phyloP scores from a whole-genome alignment of 2,113 vertebrate genomes.

The Gambusia holbrooki region DNA sequence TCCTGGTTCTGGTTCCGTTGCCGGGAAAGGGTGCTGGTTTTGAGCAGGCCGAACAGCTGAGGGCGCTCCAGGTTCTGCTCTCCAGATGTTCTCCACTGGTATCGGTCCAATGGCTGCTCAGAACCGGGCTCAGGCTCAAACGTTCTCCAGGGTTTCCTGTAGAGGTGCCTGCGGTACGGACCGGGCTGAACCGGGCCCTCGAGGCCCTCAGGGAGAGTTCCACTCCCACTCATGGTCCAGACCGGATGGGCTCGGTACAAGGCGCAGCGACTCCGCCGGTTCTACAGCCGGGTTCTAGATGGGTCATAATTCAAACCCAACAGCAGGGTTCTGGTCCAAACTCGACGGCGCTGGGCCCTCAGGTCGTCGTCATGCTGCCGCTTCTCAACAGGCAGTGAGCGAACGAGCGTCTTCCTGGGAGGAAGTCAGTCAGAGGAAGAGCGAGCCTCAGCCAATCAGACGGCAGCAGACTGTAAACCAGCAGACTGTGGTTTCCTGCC shows the following conservation, averaged over 20 bases:
- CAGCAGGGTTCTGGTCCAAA: background rate
- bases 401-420: constrained; percentile 65
- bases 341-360: background rate
- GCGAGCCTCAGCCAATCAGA: constrained; percentile 63
- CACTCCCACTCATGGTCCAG: constrained; percentile 57
- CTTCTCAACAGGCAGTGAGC: constrained; percentile 29
- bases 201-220: background rate
- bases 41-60: constrained; percentile 36
- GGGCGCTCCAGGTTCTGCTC: background rate
- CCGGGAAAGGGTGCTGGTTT: background rate
- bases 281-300: constrained; percentile 14
- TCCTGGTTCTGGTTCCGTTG: background rate
- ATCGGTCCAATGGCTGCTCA: constrained; percentile 48
- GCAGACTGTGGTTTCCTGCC: constrained; percentile 61
- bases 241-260: background rate
- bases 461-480: constrained; percentile 8
- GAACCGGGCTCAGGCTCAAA: constrained; percentile 10
- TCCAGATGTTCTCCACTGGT: constrained; percentile 44
- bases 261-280: background rate
- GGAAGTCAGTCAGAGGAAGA: constrained; percentile 60
- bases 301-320: background rate
- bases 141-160: constrained; percentile 47
- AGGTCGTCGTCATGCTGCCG: constrained; percentile 5
- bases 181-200: constrained; percentile 2
- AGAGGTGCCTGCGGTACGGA: constrained; percentile 27